A percentile compares a stretch with the other conserved stretches of the same genome.
Conservation (phyloP, 2,113 vertebrate species). For the Cebus imitator region DNA sequence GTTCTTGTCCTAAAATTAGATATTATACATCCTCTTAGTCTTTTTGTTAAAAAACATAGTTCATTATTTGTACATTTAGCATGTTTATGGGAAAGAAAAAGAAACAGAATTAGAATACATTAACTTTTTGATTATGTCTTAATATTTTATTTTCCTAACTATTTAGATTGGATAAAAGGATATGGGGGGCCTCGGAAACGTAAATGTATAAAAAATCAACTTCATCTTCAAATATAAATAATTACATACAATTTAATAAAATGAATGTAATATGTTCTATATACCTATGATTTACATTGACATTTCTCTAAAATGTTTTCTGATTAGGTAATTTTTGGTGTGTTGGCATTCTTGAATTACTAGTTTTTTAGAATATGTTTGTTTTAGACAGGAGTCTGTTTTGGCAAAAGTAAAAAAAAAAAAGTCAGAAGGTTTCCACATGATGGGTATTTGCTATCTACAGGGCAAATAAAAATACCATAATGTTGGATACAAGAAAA, state of each 20-base stretch:
- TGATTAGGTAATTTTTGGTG: not conserved
- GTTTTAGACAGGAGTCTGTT: not conserved
- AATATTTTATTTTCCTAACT: not conserved
- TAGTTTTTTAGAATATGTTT: not conserved
- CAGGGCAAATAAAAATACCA: not conserved
- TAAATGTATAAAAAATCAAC: not conserved
- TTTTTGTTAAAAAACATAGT: not conserved
- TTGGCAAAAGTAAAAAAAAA: not conserved
- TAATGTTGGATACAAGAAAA: not conserved
- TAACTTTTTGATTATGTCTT: not conserved
- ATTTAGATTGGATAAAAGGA: not conserved
- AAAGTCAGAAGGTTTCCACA: not conserved
- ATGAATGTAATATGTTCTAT: not conserved
- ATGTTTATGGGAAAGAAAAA: not conserved
- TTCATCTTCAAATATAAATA: not conserved
- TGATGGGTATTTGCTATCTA: not conserved
- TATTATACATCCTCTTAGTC: not conserved
- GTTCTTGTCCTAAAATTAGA: slow-evolving; percentile 23
- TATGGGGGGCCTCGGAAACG: not conserved
- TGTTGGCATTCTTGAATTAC: not conserved
- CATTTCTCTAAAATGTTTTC: not conserved
- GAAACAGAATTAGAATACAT: not conserved
- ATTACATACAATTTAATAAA: not conserved
- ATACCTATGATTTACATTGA: not conserved
- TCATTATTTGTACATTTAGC: not conserved